Conservation (phyloP, 2,888 invertebrate genomes). For the Autographa gamma region DNA sequence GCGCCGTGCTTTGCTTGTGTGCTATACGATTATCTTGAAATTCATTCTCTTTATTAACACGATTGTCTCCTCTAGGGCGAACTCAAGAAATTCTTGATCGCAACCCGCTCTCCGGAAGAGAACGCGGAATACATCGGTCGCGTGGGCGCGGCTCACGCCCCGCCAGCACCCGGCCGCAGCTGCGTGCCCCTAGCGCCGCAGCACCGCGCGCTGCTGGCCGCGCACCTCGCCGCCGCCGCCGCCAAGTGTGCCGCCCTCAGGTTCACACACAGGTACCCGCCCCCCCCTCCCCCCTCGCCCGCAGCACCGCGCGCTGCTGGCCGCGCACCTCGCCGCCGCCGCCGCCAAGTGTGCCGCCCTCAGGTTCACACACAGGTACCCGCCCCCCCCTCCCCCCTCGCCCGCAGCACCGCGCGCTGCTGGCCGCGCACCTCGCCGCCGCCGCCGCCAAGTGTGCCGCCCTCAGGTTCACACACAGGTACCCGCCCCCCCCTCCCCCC, state of each 20-base stretch:
- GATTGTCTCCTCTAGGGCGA: constrained; percentile 91
- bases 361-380: constrained; percentile 93
- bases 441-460: constrained; percentile 87
- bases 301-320: constrained; percentile 91
- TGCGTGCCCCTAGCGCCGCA: constrained; percentile 90
- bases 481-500: constrained; percentile 77
- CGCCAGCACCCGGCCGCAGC: constrained; percentile 42
- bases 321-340: constrained; percentile 93
- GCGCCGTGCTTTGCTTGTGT: too few species aligned
- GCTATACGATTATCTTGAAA: too few species aligned
- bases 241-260: constrained; percentile 82
- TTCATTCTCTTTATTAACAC: too few species aligned
- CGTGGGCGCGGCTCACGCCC: constrained; percentile 65
- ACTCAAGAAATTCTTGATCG: constrained; percentile 95
- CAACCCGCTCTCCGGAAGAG: constrained; percentile 87
- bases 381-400: constrained; percentile 88
- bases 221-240: constrained; percentile 93
- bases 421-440: constrained; percentile 93
- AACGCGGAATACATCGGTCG: constrained; percentile 68
- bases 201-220: constrained; percentile 91
- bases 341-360: constrained; percentile 79
- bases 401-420: constrained; percentile 91
- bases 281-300: constrained; percentile 90
- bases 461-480: constrained; percentile 93
- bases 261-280: constrained; percentile 93